Evolutionary conservation across 2,797 vertebrate species (phyloP), one percentile per base, ranked within the genome.

Genomic region (Rhabdophis nuchalis): DNA sequence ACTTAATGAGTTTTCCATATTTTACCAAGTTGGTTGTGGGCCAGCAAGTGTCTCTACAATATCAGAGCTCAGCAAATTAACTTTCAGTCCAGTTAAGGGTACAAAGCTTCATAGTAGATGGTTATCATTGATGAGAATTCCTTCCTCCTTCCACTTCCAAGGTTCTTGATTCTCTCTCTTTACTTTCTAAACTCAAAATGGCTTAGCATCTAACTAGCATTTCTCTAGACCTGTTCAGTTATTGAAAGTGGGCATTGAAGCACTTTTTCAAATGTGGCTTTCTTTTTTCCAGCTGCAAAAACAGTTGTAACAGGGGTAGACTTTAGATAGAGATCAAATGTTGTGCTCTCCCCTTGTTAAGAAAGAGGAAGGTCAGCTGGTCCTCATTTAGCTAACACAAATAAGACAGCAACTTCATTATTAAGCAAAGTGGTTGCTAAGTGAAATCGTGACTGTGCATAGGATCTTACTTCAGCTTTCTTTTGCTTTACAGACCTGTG

Each of bases 1-100:
- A 7, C 72, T 68, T 68, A 93, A 86, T 85, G 52, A 57, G 87
- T 91, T 89, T 93, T 68, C 92, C 91, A 1, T 58, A 56, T 41
- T 0, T 57, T 1, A 50, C 1, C 27, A 23, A 60, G 53, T 20
- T 58, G 60, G 56, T 41, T 52, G 4, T 27, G 89, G 53, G 53
- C 89, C 60, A 90, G 89, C 41, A 72, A 92, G 7, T 12, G 23
- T 46, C 16, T 72, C 77, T 82, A 82, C 23, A 82, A 82, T 82
- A 46, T 82, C 41, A 82, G 41, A 46, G 77, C 36, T 82, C 77
- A 82, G 77, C 41, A 82, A 46, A 82, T 46, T 46, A 46, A 82
- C 36, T 82, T 36, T 82, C 36, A 82, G 36, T 29, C 72, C 20
- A 46, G 20, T 46, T 82, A 82, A 82, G 10, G 36, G 77, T 82